A percentile compares a stretch with the other conserved stretches of the same genome.
These are phyloP conservation scores for Apoda limacodes DNA, from an alignment of 2,888 invertebrate genomes.

Conservation along the genomic window DNA sequence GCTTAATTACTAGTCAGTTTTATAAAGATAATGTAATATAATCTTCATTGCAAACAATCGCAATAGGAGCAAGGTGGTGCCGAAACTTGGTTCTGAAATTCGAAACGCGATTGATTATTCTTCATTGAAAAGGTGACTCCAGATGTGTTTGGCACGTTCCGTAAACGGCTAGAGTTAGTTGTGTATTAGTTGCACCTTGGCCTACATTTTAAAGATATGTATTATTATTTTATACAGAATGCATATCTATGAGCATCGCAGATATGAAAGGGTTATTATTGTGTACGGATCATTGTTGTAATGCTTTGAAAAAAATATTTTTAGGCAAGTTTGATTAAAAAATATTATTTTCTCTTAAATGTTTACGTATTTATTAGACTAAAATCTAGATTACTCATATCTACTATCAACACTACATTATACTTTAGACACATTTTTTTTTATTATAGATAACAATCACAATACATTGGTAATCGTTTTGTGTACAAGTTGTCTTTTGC, in stretches of 20 bases:
- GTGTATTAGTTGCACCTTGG: slow-evolving; percentile 32
- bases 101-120: slow-evolving; percentile 39
- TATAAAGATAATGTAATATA: slow-evolving; percentile 66
- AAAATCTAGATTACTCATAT: too few relatives aligned
- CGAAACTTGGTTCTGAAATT: slow-evolving; percentile 32
- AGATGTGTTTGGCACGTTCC: slow-evolving; percentile 57
- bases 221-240: slow-evolving; percentile 15
- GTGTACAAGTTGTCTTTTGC: too few relatives aligned
- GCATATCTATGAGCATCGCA: slow-evolving; percentile 33
- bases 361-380: too few relatives aligned
- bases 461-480: too few relatives aligned
- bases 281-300: too few relatives aligned
- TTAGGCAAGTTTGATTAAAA: too few relatives aligned
- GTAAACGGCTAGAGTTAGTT: slow-evolving; percentile 27
- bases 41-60: slow-evolving; percentile 59
- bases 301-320: too few relatives aligned
- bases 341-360: too few relatives aligned
- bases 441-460: too few relatives aligned
- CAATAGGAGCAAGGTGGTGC: slow-evolving; percentile 48
- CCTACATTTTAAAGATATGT: slow-evolving; percentile 25
- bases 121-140: slow-evolving; percentile 39
- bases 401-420: too few relatives aligned
- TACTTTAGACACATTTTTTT: too few relatives aligned
- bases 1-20: slow-evolving; percentile 61
- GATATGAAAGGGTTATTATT: slow-evolving; percentile 58